Conservation (phyloP, 2,797 vertebrate genomes). For the Lerista edwardsae region DNA sequence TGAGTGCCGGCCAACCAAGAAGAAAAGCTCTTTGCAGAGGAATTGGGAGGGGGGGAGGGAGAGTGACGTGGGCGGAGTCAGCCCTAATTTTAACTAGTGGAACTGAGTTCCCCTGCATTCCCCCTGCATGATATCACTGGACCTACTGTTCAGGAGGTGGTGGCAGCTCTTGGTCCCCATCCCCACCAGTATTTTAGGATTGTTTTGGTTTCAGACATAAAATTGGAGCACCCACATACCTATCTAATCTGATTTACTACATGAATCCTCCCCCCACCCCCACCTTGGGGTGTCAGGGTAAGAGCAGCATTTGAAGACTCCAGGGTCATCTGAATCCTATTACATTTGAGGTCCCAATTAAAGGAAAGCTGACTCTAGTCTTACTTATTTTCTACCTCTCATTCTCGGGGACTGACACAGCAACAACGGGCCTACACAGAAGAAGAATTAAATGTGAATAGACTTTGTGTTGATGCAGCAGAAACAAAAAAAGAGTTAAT, state of each 20-base stretch:
- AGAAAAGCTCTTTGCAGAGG: no score
- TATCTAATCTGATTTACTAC: not conserved
- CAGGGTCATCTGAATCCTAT: no score
- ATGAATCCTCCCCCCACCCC: not conserved
- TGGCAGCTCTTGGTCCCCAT: not conserved
- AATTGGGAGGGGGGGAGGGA: no score
- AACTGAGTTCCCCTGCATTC: no score
- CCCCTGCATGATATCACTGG: no score
- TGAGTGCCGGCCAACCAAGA: no score
- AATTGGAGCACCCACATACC: not conserved
- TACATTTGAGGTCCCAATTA: not conserved
- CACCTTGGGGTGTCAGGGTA: not conserved
- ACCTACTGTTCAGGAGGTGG: not conserved
- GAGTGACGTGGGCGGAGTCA: no score
- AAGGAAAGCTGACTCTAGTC: not conserved
- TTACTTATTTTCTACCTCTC: not conserved
- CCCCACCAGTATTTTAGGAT: not conserved
- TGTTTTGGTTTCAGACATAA: not conserved
- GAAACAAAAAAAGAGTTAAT: not conserved
- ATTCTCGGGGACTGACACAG: not conserved
- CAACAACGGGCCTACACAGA: not conserved
- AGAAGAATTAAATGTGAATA: not conserved
- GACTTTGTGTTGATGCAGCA: not conserved
- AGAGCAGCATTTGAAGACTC: not conserved
- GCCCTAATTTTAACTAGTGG: no score